Conservation (phyloP, 2,888 invertebrate species). For the Platycheirus albimanus region DNA sequence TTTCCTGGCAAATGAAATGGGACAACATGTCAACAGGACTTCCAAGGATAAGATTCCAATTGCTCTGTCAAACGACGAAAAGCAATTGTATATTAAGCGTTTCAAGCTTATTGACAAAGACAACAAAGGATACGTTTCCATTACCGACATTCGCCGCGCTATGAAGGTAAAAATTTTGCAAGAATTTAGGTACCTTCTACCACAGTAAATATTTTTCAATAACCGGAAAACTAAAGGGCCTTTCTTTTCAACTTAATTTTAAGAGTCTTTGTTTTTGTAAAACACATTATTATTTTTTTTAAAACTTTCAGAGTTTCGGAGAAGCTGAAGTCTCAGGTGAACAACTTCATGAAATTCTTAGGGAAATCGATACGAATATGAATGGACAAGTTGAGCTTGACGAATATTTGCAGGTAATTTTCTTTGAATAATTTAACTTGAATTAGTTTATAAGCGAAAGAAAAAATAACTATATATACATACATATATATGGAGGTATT, state of each 20-base stretch:
- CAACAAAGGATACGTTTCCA: constrained; percentile 98
- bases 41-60: constrained; percentile 94
- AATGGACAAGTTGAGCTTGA: constrained; percentile 99
- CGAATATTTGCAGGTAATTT: constrained; percentile 97
- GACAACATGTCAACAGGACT: constrained; percentile 94
- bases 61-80: constrained; percentile 96
- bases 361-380: constrained; percentile 99
- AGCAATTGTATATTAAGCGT: constrained; percentile 95
- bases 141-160: constrained; percentile 97
- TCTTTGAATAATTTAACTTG: too few relatives aligned
- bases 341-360: constrained; percentile 98
- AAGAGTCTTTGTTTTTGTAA: too few relatives aligned
- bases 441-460: too few relatives aligned
- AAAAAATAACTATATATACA: too few relatives aligned
- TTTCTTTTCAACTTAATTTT: too few relatives aligned
- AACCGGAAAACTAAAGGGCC: too few relatives aligned
- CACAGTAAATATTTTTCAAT: too few relatives aligned
- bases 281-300: neutral
- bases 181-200: too few relatives aligned
- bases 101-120: constrained; percentile 98
- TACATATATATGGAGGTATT: too few relatives aligned
- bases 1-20: constrained; percentile 98
- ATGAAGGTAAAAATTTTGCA: constrained; percentile 88
- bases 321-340: constrained; percentile 93
- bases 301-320: constrained; percentile 87